Percentiles rank a stretch among this genome's conserved stretches.
These are phyloP conservation scores for Tipula confusa DNA, from an alignment of 2,888 invertebrate species.

Conservation along the genomic window DNA sequence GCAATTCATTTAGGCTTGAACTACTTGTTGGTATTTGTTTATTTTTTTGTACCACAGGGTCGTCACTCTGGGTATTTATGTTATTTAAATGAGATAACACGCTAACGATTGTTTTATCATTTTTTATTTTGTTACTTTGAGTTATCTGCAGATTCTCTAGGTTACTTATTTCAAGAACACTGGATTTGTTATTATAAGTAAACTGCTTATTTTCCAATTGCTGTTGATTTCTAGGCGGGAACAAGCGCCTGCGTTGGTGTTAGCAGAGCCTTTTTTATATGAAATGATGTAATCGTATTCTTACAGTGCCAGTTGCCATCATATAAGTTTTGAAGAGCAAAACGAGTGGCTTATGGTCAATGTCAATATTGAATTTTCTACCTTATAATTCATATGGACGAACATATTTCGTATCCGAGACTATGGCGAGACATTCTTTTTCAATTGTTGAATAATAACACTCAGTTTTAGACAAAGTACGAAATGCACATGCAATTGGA, in stretches of 20 bases:
- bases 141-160: neutral
- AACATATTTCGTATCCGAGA: too few relatives aligned
- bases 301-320: neutral
- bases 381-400: too few relatives aligned
- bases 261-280: neutral
- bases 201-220: neutral
- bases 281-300: neutral
- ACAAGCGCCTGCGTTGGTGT: neutral
- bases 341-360: neutral
- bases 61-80: too few relatives aligned
- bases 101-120: too few relatives aligned
- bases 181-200: neutral
- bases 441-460: too few relatives aligned
- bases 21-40: neutral
- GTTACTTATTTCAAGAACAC: neutral
- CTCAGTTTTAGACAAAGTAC: too few relatives aligned
- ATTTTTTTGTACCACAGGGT: too few relatives aligned
- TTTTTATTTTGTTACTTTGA: neutral
- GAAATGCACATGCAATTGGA: too few relatives aligned
- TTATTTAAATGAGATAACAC: too few relatives aligned
- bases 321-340: neutral
- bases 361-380: too few relatives aligned
- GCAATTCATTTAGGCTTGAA: neutral
- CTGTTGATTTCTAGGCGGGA: neutral
- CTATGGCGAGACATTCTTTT: too few relatives aligned